Evolutionary conservation across 1,140 invertebrate species (phyloP), one percentile per base, ranked within the genome.

Genomic region (Sipha flava): DNA sequence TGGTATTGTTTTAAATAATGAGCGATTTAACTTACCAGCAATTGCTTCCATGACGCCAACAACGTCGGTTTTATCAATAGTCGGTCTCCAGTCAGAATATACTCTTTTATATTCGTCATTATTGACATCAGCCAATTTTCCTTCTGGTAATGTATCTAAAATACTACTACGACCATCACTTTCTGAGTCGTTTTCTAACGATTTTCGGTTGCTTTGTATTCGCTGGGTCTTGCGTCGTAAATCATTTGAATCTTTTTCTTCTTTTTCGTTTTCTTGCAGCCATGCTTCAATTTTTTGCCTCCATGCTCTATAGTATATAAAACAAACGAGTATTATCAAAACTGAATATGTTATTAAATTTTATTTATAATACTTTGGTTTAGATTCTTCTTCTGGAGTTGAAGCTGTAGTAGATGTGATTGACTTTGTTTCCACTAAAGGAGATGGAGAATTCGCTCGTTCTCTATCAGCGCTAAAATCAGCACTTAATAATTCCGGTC

Each of bases 211-310:
- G 75, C 89, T 89, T 80, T 88, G 87, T 79, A 91, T 85, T 82
- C 90, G 88, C 81, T 89, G 87, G 31, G 89, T 86, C 83, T 89
- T 88, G 82, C 88, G 87, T 54, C 88, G 87, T 81, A 88, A 86
- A 77, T 91, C 87, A 82, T 92, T 90, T 79, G 88, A 89, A 73
- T 90, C 89, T 80, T 90, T 89, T 84, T 94, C 92, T 83, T 94
- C 92, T 83, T 91, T 92, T 84, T 94, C 93, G 85, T 93, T 94
- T 79, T 94, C 93, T 81, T 93, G 90, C 81, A 96, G 86, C 95
- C 95, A 96, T 18, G 92, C 93, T 86, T 95, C 93, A 82, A 97
- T 95, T 84, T 95, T 95, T 84, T 94, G 91, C 43, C 92, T 87
- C 93, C 93, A 94, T 81, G 94, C 91, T 84, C 91, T 90, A 84